A percentile compares a stretch with the other conserved stretches of the same genome.
These are phyloP conservation scores for Meandrusa payeni DNA, from an alignment of 2,888 invertebrate genomes.

Conservation along the genomic window DNA sequence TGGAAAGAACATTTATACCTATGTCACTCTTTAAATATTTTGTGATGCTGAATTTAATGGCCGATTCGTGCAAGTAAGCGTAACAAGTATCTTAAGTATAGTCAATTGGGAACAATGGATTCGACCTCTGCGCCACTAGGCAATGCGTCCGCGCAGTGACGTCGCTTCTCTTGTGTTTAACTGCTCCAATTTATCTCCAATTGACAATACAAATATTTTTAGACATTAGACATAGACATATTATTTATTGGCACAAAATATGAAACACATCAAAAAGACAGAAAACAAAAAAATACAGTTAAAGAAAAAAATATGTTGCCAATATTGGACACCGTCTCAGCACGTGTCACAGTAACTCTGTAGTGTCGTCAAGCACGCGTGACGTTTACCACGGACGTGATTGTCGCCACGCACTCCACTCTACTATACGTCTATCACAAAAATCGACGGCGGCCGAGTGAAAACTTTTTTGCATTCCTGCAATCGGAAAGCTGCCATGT, in stretches of 20 bases:
- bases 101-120: slow-evolving; percentile 68
- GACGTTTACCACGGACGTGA: slow-evolving; percentile 7
- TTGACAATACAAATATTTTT: slow-evolving; percentile 19
- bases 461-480: slow-evolving; percentile 2
- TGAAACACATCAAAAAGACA: too few relatives aligned
- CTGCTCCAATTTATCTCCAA: slow-evolving; percentile 17
- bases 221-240: too few relatives aligned
- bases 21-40: too few relatives aligned
- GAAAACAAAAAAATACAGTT: too few relatives aligned
- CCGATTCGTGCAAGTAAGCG: slow-evolving; percentile 28
- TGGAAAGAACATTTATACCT: too few relatives aligned
- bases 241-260: too few relatives aligned
- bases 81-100: slow-evolving; percentile 42
- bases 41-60: slow-evolving; percentile 1
- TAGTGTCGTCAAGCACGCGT: not conserved
- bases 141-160: slow-evolving; percentile 3
- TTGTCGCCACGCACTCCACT: slow-evolving; percentile 1
- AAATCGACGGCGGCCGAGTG: slow-evolving; percentile 5
- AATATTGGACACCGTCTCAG: too few relatives aligned
- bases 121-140: slow-evolving; percentile 49
- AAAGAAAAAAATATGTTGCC: too few relatives aligned
- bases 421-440: not conserved
- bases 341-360: too few relatives aligned
- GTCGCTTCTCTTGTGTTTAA: not conserved
- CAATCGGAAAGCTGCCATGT: not conserved